Evolutionary conservation across 2,113 vertebrate genomes (phyloP).

Genomic region (Lampris megalopsis): DNA sequence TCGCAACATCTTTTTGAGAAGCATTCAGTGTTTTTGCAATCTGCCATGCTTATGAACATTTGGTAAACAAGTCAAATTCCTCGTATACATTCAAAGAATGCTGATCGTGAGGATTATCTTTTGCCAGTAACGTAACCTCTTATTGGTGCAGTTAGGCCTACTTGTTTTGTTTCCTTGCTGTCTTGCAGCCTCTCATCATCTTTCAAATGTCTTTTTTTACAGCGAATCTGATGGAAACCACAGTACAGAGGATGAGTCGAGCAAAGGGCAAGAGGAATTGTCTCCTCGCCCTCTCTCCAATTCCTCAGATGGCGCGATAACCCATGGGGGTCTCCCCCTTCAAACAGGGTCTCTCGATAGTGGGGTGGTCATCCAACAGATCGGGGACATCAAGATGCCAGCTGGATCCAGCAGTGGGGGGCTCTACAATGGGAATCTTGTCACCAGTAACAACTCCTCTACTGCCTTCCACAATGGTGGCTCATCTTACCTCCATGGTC

Average conservation of each 20-base stretch:
- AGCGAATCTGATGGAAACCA: conserved; percentile 99
- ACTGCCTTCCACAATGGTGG: conserved; percentile 93
- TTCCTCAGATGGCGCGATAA: conserved; percentile 87
- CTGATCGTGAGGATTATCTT: no score
- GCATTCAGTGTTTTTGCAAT: no score
- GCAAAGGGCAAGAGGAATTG: conserved; percentile 96
- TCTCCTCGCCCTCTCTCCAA: conserved; percentile 92
- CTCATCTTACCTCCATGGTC: conserved; percentile 92
- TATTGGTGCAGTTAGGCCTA: no score
- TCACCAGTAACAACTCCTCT: conserved; percentile 88
- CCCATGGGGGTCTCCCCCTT: conserved; percentile 84
- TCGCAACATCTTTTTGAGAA: no score
- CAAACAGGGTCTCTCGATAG: conserved; percentile 86
- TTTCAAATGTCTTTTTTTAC: neutral
- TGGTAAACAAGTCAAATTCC: no score
- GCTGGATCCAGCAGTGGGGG: conserved; percentile 86
- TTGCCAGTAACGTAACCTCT: no score
- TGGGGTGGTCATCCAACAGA: conserved; percentile 95
- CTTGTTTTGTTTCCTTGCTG: conserved; percentile 18
- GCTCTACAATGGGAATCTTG: conserved; percentile 91
- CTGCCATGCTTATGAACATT: no score
- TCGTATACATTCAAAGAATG: no score
- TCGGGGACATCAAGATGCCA: conserved; percentile 94
- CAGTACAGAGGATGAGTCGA: conserved; percentile 98
- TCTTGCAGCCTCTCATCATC: neutral